These are phyloP conservation scores for Anolis apletophallus DNA, from an alignment of 2,797 vertebrate species.

Conservation along the genomic window DNA sequence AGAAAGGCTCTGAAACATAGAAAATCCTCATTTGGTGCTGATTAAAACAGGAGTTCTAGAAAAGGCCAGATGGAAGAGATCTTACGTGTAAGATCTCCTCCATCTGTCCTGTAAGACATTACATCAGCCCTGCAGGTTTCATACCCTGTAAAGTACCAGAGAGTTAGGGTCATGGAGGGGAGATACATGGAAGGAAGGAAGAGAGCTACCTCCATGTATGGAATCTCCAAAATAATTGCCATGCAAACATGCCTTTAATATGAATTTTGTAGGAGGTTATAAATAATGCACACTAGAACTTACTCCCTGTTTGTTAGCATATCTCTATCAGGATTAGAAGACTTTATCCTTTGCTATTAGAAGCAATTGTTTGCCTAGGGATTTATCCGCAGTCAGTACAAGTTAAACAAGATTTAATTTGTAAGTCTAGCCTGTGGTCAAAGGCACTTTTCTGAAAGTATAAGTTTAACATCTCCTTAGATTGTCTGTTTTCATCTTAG, in stretches of 20 bases:
- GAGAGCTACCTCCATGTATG: too few relatives aligned
- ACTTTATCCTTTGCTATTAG: conserved; percentile 44
- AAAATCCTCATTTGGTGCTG: background rate
- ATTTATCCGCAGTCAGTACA: conserved; percentile 42
- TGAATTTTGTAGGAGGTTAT: conserved; percentile 31
- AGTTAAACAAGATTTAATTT: conserved; percentile 49
- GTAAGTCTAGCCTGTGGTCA: conserved; percentile 44
- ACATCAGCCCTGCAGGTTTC: too few relatives aligned
- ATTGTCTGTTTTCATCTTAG: conserved; percentile 16
- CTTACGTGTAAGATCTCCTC: background rate
- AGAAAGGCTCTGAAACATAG: background rate
- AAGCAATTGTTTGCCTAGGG: conserved; percentile 46
- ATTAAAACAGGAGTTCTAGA: background rate
- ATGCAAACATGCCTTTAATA: conserved; percentile 8
- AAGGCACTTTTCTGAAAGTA: conserved; percentile 53
- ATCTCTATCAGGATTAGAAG: conserved; percentile 29
- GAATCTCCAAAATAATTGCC: background rate
- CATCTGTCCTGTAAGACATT: background rate
- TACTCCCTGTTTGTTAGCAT: conserved; percentile 34
- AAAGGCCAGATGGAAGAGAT: background rate
- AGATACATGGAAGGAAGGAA: too few relatives aligned
- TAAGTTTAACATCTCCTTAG: conserved; percentile 47
- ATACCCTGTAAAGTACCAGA: too few relatives aligned
- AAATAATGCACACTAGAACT: conserved; percentile 44
- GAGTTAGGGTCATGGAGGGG: too few relatives aligned